These are phyloP conservation scores for Liopterus haemorrhoidalis DNA, from an alignment of 2,888 invertebrate genomes.

Conservation along the genomic window DNA sequence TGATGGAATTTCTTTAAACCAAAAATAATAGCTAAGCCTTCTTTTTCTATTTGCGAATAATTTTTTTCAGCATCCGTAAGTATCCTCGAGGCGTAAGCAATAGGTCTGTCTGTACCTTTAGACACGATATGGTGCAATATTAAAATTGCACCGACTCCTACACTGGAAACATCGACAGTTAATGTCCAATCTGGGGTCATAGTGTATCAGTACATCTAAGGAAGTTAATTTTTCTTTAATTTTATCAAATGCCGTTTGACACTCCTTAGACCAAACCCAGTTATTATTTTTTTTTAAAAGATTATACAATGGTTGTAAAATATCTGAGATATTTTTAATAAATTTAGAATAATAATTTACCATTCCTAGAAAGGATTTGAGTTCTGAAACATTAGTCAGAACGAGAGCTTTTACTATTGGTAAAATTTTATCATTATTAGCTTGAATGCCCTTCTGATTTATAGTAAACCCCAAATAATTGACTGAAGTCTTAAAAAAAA, in stretches of 20 bases:
- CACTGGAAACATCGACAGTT: constrained; percentile 21
- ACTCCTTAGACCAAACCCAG: neutral
- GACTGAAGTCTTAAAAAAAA: constrained; percentile 29
- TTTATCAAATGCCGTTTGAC: neutral
- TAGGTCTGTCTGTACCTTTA: constrained; percentile 23
- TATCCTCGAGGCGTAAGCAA: constrained; percentile 14
- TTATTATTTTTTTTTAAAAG: neutral
- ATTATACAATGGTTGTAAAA: constrained; percentile 3
- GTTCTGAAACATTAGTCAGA: constrained; percentile 27
- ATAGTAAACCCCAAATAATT: constrained; percentile 32
- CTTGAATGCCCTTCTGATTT: constrained; percentile 31
- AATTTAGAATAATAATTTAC: constrained; percentile 40
- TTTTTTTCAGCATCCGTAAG: neutral
- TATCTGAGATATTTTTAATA: constrained; percentile 31
- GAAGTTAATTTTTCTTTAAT: constrained; percentile 2
- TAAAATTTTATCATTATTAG: constrained; percentile 26
- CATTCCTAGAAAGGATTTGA: no score
- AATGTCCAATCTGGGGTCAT: constrained; percentile 17
- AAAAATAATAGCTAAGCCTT: neutral
- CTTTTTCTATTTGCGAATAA: constrained; percentile 7
- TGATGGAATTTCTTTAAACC: no score
- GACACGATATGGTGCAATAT: constrained; percentile 18
- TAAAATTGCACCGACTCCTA: constrained; percentile 19
- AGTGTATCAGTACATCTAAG: neutral
- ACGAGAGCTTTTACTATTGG: constrained; percentile 29